These are phyloP conservation scores for Eulacestoma nigropectus DNA, from an alignment of 2,113 vertebrate species.

Conservation along the genomic window DNA sequence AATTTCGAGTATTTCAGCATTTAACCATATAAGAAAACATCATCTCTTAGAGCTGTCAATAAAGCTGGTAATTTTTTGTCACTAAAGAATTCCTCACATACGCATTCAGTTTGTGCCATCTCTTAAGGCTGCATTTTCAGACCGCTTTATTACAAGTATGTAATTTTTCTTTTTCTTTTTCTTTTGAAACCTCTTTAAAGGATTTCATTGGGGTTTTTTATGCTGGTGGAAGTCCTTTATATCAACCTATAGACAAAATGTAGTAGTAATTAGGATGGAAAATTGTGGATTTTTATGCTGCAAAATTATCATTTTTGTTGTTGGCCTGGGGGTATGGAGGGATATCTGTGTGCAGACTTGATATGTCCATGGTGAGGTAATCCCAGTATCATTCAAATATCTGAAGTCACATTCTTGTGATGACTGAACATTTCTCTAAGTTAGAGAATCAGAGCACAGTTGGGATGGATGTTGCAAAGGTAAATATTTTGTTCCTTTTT, in stretches of 20 bases:
- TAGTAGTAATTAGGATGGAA: neutral
- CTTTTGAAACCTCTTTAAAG: neutral
- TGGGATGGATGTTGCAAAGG: neutral
- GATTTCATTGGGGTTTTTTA: neutral
- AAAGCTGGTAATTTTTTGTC: neutral
- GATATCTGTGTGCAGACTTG: accelerated
- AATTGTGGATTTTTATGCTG: neutral
- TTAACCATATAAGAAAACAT: neutral
- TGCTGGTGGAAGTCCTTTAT: neutral
- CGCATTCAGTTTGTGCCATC: neutral
- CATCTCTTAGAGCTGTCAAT: neutral
- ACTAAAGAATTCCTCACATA: neutral
- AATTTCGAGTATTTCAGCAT: neutral
- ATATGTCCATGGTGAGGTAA: neutral
- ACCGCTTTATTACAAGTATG: neutral
- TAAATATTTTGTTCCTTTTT: neutral
- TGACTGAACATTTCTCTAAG: neutral
- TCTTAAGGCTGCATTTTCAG: neutral
- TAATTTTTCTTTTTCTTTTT: neutral
- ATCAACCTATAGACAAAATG: neutral
- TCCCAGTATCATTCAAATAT: neutral
- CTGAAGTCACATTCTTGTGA: neutral
- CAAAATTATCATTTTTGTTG: neutral
- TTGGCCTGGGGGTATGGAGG: neutral
- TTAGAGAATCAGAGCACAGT: neutral